phyloP scores from a whole-genome alignment of 2,113 vertebrate species.

The Spizaetus ornatus region DNA sequence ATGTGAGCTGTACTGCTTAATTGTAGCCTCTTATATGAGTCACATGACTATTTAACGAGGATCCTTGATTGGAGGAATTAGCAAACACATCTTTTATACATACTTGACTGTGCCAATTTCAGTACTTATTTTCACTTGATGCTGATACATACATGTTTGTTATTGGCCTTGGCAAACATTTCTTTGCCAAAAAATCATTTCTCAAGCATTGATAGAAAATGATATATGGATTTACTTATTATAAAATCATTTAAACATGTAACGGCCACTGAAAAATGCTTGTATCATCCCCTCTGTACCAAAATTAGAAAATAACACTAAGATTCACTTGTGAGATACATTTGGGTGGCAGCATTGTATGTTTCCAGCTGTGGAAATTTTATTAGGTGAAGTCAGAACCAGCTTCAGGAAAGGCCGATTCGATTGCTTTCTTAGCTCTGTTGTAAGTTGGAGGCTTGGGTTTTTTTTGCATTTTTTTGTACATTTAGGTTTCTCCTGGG shows the following conservation, averaged over 20 bases:
- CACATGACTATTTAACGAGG: neutral
- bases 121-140: neutral
- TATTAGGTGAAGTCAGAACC: neutral
- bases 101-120: neutral
- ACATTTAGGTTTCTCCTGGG: neutral
- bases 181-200: neutral
- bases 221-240: neutral
- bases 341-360: neutral
- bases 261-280: neutral
- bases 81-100: neutral
- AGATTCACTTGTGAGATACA: neutral
- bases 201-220: neutral
- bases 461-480: neutral
- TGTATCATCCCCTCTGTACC: neutral
- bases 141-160: neutral
- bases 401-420: neutral
- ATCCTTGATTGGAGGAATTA: neutral
- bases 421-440: neutral
- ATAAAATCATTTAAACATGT: neutral
- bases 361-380: neutral
- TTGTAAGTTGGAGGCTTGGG: neutral
- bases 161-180: neutral
- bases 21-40: conserved; percentile 12
- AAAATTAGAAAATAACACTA: neutral
- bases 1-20: neutral